phyloP scores from a whole-genome alignment of 2,797 vertebrate species.

The Myotis daubentonii region DNA sequence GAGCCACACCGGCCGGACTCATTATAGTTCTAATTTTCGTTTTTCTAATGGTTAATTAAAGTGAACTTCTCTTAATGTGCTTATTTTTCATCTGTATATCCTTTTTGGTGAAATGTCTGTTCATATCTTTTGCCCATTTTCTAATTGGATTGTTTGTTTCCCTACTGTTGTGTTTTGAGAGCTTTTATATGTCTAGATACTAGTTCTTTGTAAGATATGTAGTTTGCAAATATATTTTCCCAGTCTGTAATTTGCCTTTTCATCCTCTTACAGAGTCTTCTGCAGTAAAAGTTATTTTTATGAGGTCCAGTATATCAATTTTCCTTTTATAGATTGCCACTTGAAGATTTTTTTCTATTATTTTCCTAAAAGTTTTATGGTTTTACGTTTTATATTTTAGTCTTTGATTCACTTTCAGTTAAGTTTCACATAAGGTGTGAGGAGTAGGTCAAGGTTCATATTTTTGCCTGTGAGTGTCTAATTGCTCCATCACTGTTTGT shows the following conservation, averaged over 20 bases:
- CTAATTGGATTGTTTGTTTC: conserved; percentile 32
- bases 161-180: conserved; percentile 3
- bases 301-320: neutral
- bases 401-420: conserved; percentile 32
- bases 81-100: neutral
- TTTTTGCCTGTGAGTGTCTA: conserved; percentile 1
- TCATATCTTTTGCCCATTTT: conserved; percentile 38
- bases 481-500: neutral
- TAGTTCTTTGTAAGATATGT: neutral
- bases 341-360: conserved; percentile 29
- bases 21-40: neutral
- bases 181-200: conserved; percentile 40
- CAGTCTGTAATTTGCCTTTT: conserved; percentile 46
- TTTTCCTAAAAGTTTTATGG: neutral
- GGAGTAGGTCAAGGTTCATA: neutral
- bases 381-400: conserved; percentile 14
- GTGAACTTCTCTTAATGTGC: neutral
- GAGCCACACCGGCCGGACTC: neutral
- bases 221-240: neutral
- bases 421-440: conserved; percentile 20
- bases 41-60: conserved; percentile 11
- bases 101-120: conserved; percentile 34
- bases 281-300: conserved; percentile 7
- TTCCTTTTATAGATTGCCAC: conserved; percentile 34
- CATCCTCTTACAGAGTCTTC: neutral